phyloP scores from a whole-genome alignment of 2,888 invertebrate genomes.

The Spisula subtruncata region DNA sequence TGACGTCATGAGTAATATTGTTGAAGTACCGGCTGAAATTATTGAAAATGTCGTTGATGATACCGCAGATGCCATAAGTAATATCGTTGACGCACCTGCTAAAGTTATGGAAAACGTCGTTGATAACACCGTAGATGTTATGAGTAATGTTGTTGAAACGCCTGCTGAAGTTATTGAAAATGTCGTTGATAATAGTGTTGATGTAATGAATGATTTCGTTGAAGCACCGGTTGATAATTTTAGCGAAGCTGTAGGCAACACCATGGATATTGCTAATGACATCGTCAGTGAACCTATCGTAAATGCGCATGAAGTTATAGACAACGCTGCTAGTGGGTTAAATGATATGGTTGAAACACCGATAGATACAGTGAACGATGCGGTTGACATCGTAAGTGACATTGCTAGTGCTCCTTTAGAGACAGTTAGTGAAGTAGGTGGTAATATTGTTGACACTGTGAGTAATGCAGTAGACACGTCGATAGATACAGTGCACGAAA shows the following conservation, averaged over 20 bases:
- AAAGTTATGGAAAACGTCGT: background rate
- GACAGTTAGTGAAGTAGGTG: background rate
- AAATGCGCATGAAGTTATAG: too few species aligned
- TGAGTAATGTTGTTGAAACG: background rate
- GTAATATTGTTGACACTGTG: background rate
- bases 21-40: background rate
- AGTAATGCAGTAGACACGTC: constrained; percentile 15
- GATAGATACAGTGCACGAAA: background rate
- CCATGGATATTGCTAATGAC: background rate
- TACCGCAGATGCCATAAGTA: background rate
- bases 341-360: background rate
- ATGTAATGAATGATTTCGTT: background rate
- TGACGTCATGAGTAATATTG: background rate
- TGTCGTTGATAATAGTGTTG: background rate
- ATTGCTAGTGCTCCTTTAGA: constrained; percentile 16
- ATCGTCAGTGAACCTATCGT: background rate
- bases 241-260: background rate
- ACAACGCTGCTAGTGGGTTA: too few species aligned
- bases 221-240: constrained; percentile 2
- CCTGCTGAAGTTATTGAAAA: background rate
- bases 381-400: background rate
- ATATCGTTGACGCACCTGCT: background rate
- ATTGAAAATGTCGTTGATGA: background rate
- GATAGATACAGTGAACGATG: constrained; percentile 1
- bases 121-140: background rate